These are phyloP conservation scores for Anastrepha obliqua DNA, from an alignment of 1,140 invertebrate species.

Conservation along the genomic window DNA sequence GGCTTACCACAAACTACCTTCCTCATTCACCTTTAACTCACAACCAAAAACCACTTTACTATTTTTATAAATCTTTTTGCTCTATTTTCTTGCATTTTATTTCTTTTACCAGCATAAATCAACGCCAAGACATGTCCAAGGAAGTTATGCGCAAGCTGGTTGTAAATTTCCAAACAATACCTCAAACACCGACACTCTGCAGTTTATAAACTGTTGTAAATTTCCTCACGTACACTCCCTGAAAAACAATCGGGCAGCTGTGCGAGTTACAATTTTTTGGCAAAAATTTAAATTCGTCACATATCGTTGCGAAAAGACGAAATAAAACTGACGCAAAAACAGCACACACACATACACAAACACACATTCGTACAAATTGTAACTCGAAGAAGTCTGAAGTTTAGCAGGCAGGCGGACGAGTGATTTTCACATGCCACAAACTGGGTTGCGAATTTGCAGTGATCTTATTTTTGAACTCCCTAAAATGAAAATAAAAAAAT, in stretches of 20 bases:
- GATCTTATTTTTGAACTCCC: slow-evolving; percentile 42
- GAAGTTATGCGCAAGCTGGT: slow-evolving; percentile 29
- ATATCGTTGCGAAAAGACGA: slow-evolving; percentile 19
- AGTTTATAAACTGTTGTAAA: slow-evolving; percentile 29
- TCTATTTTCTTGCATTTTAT: neutral
- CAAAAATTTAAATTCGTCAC: slow-evolving; percentile 52
- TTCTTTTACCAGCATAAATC: slow-evolving; percentile 39
- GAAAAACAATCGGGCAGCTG: slow-evolving; percentile 42
- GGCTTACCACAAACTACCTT: too few species aligned
- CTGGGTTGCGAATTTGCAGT: slow-evolving; percentile 24
- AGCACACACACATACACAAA: neutral
- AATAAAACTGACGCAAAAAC: slow-evolving; percentile 24
- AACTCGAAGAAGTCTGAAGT: slow-evolving; percentile 38
- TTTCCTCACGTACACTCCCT: slow-evolving; percentile 45
- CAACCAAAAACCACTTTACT: too few species aligned
- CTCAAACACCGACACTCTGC: neutral
- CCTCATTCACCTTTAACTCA: too few species aligned
- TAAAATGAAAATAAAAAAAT: neutral
- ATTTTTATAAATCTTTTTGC: neutral
- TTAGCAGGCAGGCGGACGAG: slow-evolving; percentile 29
- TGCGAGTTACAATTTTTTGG: slow-evolving; percentile 26
- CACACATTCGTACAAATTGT: neutral
- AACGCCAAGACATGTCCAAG: slow-evolving; percentile 11
- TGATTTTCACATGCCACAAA: slow-evolving; percentile 48
- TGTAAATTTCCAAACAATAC: slow-evolving; percentile 25